A percentile compares a stretch with the other conserved stretches of the same genome.
These are phyloP conservation scores for Pelmatolapia mariae DNA, from an alignment of 2,113 vertebrate species.

Conservation along the genomic window DNA sequence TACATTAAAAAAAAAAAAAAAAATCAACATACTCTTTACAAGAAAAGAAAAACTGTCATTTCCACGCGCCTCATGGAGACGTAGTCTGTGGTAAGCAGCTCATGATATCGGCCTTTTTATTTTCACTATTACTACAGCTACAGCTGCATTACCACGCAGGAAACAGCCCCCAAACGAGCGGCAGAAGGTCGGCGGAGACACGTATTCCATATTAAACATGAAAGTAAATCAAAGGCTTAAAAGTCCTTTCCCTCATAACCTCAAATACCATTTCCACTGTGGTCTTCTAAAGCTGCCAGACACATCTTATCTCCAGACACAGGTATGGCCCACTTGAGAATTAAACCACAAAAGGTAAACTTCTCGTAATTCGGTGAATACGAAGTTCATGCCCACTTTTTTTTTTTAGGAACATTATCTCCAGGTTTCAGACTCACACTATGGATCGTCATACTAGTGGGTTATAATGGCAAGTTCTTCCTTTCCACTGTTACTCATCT, in stretches of 20 bases:
- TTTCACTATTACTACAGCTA: not conserved
- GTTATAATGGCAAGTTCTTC: not conserved
- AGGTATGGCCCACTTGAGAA: not conserved
- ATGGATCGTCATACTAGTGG: not conserved
- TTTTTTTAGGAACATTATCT: not conserved
- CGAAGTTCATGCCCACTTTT: not conserved
- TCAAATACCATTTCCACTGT: constrained; percentile 8
- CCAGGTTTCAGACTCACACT: not conserved
- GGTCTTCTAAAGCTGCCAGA: not conserved
- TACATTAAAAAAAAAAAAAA: not conserved
- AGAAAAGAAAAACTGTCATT: not conserved
- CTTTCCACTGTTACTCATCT: not conserved
- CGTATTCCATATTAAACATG: not conserved
- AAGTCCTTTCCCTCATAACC: not conserved
- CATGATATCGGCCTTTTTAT: not conserved
- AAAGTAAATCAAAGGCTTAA: constrained; percentile 7
- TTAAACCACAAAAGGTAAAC: not conserved
- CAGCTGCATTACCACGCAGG: not conserved
- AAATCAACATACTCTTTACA: not conserved
- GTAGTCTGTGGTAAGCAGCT: not conserved
- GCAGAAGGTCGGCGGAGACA: not conserved
- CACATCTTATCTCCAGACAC: not conserved
- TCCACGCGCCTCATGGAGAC: not conserved
- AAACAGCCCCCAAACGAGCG: not conserved
- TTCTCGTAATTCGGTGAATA: not conserved